Base-by-base conservation (phyloP, 2,113 vertebrate genomes). In the Python bivittatus region DNA sequence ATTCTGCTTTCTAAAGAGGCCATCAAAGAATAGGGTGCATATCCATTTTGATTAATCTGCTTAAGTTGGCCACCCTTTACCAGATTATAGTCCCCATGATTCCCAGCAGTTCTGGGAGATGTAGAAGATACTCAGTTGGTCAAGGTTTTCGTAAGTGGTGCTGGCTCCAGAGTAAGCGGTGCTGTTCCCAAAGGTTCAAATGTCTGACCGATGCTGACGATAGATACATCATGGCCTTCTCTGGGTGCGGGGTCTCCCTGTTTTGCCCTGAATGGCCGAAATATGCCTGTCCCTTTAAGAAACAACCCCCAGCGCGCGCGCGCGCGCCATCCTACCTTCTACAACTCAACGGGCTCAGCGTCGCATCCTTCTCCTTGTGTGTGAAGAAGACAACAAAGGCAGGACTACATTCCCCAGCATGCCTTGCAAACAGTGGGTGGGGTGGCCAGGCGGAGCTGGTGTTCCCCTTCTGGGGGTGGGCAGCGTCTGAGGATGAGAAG, bases 361-460 rank as follows among this genome's bases (percentile, higher is more conserved):
- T n/a, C 15, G 84, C 44, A 52, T 48, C 83, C 83, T 89, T 48
- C 61, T 54, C n/a, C 17, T 11, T 22, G 61, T 53, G 61, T 5
- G 7, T 29, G 84, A 22, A n/a, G 27, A 15, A 42, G 12, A n/a
- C 86, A 88, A 92, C 91, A 92, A 92, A 92, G 64, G 91, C 86
- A 10, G 86, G 91, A 88, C 91, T 92, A 44, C 86, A 48, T 2
- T 22, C 64, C 86, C 86, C 91, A 20, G 91, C 53, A 48, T 83
- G 64, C 91, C 9, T 48, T n/a, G 91, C 64, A 1, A 13, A 58
- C 9, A 29, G 42, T 4, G 88, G 58, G 58, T 4, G 90, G 72
- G 89, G 13, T 4, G 25, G 54, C 23, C 53, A 42, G 54, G 54
- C 22, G 72, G 22, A 15, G 72, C 58, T 20, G 90, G 6, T n/a